Conservation (phyloP, 2,888 invertebrate genomes). For the Elegia similella region DNA sequence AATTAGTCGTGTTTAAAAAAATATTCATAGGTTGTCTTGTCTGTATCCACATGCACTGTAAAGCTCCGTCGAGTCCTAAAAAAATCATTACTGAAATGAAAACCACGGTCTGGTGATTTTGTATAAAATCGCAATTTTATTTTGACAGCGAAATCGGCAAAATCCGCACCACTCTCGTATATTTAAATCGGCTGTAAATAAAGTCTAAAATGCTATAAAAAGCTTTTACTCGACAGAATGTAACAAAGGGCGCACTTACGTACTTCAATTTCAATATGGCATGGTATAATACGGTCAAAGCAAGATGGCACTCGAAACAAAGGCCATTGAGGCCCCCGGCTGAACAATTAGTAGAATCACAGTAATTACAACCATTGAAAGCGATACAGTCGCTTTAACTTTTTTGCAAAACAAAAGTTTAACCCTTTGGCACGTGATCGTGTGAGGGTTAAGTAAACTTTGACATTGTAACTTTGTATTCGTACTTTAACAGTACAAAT, state of each 20-base stretch:
- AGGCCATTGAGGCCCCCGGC: constrained; percentile 52
- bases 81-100: constrained; percentile 49
- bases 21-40: background rate
- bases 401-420: constrained; percentile 52
- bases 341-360: constrained; percentile 74
- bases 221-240: constrained; percentile 27
- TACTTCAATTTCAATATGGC: constrained; percentile 69
- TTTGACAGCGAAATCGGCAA: constrained; percentile 25
- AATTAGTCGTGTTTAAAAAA: no score
- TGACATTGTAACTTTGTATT: background rate
- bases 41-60: background rate
- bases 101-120: constrained; percentile 42
- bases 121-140: constrained; percentile 40
- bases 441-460: constrained; percentile 47
- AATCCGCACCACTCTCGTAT: constrained; percentile 19
- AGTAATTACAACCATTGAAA: constrained; percentile 75
- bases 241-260: constrained; percentile 40
- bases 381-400: constrained; percentile 68
- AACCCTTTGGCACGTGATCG: constrained; percentile 73
- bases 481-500: background rate
- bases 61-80: constrained; percentile 20
- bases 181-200: constrained; percentile 22
- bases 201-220: constrained; percentile 26
- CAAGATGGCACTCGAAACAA: constrained; percentile 62
- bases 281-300: constrained; percentile 73